Conservation (phyloP, 2,113 vertebrate genomes). For the Corythornis cristatus region DNA sequence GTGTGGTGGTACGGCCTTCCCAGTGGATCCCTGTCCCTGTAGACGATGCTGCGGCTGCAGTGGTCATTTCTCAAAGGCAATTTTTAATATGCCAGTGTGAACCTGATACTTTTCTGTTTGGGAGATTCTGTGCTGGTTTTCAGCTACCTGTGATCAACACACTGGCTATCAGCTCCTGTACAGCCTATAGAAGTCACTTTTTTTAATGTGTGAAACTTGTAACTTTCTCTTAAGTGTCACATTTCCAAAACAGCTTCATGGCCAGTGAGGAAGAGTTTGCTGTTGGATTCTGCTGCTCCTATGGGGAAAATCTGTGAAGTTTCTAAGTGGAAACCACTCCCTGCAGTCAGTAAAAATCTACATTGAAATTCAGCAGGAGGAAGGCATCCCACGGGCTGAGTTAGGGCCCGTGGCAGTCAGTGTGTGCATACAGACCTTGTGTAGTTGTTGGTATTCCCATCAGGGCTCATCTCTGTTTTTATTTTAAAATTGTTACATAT, state of each 20-base stretch:
- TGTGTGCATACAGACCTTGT: fast-evolving
- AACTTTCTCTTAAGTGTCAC: neutral
- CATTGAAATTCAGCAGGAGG: fast-evolving
- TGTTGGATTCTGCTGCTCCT: neutral
- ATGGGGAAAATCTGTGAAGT: neutral
- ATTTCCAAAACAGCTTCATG: neutral
- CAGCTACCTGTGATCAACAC: neutral
- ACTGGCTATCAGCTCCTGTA: neutral
- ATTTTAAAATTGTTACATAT: neutral
- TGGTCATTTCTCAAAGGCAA: fast-evolving
- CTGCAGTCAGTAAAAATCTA: neutral
- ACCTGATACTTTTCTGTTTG: fast-evolving
- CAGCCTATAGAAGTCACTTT: neutral
- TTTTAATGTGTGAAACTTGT: neutral
- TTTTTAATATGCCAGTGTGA: neutral
- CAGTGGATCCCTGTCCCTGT: fast-evolving
- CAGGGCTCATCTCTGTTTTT: neutral
- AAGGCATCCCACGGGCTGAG: fast-evolving
- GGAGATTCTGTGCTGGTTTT: neutral
- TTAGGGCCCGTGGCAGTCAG: neutral
- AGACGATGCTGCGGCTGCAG: neutral
- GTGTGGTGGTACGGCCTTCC: neutral
- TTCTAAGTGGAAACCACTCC: neutral
- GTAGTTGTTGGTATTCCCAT: neutral
- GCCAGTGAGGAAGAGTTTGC: neutral